phyloP scores from a whole-genome alignment of 2,888 invertebrate species.

The Synanthedon myopaeformis region DNA sequence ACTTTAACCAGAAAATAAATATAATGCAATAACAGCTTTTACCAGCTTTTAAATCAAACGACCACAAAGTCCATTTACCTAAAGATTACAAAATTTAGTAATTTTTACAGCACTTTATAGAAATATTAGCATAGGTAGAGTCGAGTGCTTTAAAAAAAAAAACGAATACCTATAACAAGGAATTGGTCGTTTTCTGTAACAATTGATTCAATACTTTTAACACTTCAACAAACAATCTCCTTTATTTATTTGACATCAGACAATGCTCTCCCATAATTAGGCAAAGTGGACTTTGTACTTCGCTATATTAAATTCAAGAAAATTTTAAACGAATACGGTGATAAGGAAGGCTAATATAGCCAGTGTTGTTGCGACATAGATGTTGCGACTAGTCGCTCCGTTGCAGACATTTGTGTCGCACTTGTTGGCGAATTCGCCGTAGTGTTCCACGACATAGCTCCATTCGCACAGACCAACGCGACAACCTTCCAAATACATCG shows the following conservation, averaged over 20 bases:
- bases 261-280: slow-evolving; percentile 4
- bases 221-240: not conserved
- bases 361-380: slow-evolving; percentile 16
- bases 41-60: too few relatives aligned
- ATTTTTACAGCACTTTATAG: too few relatives aligned
- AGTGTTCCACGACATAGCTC: slow-evolving; percentile 73
- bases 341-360: slow-evolving; percentile 14
- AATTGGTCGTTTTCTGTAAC: too few relatives aligned
- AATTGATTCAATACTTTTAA: too few relatives aligned
- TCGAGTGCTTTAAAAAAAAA: too few relatives aligned
- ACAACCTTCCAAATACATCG: slow-evolving; percentile 76
- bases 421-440: slow-evolving; percentile 60
- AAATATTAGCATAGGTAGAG: too few relatives aligned
- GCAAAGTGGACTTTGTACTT: slow-evolving; percentile 4
- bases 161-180: too few relatives aligned
- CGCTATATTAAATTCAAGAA: too few relatives aligned
- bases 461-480: slow-evolving; percentile 83
- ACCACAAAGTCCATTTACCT: too few relatives aligned
- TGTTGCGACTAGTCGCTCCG: slow-evolving; percentile 19
- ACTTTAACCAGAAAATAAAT: too few relatives aligned
- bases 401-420: slow-evolving; percentile 73
- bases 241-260: not conserved
- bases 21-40: too few relatives aligned
- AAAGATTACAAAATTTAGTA: too few relatives aligned
- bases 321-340: slow-evolving; percentile 5